Base-by-base conservation (phyloP, 2,113 vertebrate species). In the Miniopterus natalensis region DNA sequence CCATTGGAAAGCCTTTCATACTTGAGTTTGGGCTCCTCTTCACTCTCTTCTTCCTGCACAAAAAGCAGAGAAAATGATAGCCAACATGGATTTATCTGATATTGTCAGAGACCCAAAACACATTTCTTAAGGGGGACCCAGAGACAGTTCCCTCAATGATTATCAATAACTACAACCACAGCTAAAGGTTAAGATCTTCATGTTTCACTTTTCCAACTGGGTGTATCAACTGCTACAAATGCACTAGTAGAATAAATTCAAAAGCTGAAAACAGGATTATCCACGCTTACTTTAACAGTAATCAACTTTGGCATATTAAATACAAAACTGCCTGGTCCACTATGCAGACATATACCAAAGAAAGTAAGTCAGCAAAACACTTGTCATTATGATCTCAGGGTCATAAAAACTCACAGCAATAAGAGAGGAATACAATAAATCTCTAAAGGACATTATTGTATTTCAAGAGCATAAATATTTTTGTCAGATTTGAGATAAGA, bases 21-120 rank as follows among this genome's bases (percentile, higher is more conserved):
- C 97, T 99, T 99, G 94, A 99, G 98, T 95, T 99, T 99, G 51
- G 99, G 99, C 84, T 99, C 99, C 98, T 99, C 99, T 98, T 99
- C 99, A 12, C 99, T 99, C 94, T 99, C 99, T 97, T 99, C 99
- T 97, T 99, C 99, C 99, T 99, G 93, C 12, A 93, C 63, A 95
- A 93, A 86, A 45, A 59, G 74, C 65, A 55, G 68, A 96, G 75
- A 84, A 51, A 79, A 57, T 51, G 29, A 88, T 20, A 79, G 9
- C 5, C 0, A 11, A 45, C 93, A 70, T 42, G 1, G 27, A 66
- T 55, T 40, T 90, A 47, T 75, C 31, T 97, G 94, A 78, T 91
- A 78, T 70, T 85, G 94, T 84, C 65, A 96, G 83, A 90, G 87
- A 79, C 55, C 63, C 53, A 66, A 89, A 81, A 55, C 23, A 45